phyloP scores from a whole-genome alignment of 2,797 vertebrate species.

The Aratinga solstitialis region DNA sequence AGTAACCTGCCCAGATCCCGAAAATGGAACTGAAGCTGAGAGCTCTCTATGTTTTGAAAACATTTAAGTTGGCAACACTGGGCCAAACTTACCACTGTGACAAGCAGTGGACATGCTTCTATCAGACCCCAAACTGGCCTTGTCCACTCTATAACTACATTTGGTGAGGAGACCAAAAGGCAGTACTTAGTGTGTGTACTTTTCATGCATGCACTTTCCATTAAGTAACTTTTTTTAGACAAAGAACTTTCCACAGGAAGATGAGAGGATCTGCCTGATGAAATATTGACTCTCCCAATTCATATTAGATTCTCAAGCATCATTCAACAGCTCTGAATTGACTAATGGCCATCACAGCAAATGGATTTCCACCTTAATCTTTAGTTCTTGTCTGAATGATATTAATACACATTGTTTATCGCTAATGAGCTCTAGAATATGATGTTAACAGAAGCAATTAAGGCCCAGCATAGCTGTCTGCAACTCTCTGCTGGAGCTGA shows the following conservation, averaged over 20 bases:
- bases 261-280: slow-evolving; percentile 29
- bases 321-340: slow-evolving; percentile 53
- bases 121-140: not conserved
- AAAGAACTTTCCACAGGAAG: slow-evolving; percentile 38
- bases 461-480: slow-evolving; percentile 27
- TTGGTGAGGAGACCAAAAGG: not conserved
- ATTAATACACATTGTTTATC: slow-evolving; percentile 67
- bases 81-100: not conserved
- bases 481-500: not conserved
- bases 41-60: not conserved
- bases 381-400: slow-evolving; percentile 55
- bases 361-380: slow-evolving; percentile 59
- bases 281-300: slow-evolving; percentile 43
- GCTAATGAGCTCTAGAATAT: slow-evolving; percentile 66
- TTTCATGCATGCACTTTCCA: not conserved
- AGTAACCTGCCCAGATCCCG: not conserved
- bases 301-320: slow-evolving; percentile 34
- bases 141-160: not conserved
- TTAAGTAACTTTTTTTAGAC: slow-evolving; percentile 19
- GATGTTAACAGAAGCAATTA: slow-evolving; percentile 67
- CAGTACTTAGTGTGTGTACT: not conserved
- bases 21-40: not conserved
- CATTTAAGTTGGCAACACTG: not conserved
- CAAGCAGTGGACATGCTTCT: not conserved
- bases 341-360: slow-evolving; percentile 56